phyloP scores from a whole-genome alignment of 2,888 invertebrate species.

The Eurois occulta region DNA sequence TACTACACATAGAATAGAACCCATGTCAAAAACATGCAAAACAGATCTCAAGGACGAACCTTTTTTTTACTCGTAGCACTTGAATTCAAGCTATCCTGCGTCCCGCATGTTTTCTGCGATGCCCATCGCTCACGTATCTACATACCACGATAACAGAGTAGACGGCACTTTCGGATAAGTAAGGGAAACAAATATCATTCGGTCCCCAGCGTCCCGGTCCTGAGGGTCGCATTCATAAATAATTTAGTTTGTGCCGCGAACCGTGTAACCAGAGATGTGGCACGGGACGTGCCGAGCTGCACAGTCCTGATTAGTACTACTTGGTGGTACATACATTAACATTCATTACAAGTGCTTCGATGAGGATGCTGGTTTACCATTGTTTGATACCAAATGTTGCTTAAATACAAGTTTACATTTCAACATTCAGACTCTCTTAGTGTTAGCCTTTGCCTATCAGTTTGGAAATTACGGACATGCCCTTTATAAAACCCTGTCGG shows the following conservation, averaged over 20 bases:
- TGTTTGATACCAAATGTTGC: slow-evolving; percentile 4
- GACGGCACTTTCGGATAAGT: slow-evolving; percentile 61
- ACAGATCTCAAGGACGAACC: slow-evolving; percentile 2
- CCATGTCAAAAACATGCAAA: slow-evolving; percentile 34
- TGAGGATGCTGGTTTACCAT: neutral
- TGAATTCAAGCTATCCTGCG: slow-evolving; percentile 29
- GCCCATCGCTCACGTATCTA: slow-evolving; percentile 53
- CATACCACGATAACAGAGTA: slow-evolving; percentile 58
- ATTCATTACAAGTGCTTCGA: slow-evolving; percentile 26
- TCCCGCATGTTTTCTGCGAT: slow-evolving; percentile 44
- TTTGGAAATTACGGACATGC: neutral
- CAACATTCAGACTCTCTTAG: neutral
- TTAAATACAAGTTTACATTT: neutral
- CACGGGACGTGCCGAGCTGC: slow-evolving; percentile 37
- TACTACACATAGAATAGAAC: neutral
- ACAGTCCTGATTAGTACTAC: slow-evolving; percentile 36
- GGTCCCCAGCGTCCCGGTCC: slow-evolving; percentile 53
- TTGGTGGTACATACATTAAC: slow-evolving; percentile 43
- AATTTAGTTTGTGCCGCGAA: slow-evolving; percentile 70
- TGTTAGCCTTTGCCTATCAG: neutral
- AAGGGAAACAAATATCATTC: slow-evolving; percentile 63
- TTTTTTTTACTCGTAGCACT: slow-evolving; percentile 35
- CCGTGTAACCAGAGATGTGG: slow-evolving; percentile 60
- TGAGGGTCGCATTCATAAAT: slow-evolving; percentile 73
- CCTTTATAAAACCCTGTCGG: neutral